Evolutionary conservation across 1,140 invertebrate genomes (phyloP).

Genomic region (Phocides pigmalion): DNA sequence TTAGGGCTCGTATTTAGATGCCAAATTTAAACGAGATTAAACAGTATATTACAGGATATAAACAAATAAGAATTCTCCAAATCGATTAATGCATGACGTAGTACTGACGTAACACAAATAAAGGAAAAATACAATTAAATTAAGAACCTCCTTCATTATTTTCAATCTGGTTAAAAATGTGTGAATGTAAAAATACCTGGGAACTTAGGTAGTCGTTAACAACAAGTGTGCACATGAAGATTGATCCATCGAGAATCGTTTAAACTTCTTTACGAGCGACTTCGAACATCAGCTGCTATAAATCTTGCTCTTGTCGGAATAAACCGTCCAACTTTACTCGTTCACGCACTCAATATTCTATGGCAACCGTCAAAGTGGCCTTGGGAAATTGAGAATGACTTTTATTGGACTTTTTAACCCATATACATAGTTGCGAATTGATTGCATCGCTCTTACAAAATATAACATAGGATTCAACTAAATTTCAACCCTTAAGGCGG

Average conservation of each 20-base stretch:
- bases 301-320: constrained; percentile 19
- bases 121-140: too few species aligned
- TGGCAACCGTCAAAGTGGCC: constrained; percentile 8
- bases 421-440: not conserved
- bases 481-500: too few species aligned
- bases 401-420: constrained; percentile 1
- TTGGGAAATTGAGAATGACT: not conserved
- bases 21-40: too few species aligned
- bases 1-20: too few species aligned
- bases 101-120: too few species aligned
- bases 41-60: too few species aligned
- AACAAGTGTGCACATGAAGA: not conserved
- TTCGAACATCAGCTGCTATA: constrained; percentile 2
- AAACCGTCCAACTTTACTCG: constrained; percentile 17
- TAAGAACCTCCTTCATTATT: too few species aligned
- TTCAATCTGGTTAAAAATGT: too few species aligned
- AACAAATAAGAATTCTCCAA: too few species aligned
- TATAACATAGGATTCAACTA: not conserved
- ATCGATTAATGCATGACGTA: too few species aligned
- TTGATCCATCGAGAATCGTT: not conserved
- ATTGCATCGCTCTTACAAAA: not conserved
- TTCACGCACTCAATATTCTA: constrained; percentile 13
- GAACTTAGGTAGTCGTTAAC: not conserved
- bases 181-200: too few species aligned
- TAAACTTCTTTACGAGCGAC: constrained; percentile 3